Percentiles rank a stretch among this genome's conserved stretches.
Conservation (phyloP, 1,140 invertebrate species). For the Cryptotermes secundus region DNA sequence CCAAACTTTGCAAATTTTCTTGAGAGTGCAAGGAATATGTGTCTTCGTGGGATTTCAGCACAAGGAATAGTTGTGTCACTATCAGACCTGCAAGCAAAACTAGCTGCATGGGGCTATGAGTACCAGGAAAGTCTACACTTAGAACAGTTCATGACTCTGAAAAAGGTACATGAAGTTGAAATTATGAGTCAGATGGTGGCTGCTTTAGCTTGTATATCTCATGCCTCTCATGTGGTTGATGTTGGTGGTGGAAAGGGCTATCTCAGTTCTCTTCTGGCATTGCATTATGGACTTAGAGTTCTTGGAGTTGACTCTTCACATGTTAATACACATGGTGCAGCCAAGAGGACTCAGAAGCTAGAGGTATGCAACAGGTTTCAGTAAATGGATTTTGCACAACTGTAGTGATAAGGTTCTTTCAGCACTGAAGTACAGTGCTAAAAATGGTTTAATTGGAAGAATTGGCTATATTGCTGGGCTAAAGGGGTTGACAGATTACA, state of each 20-base stretch:
- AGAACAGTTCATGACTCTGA: constrained; percentile 69
- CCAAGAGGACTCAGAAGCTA: constrained; percentile 51
- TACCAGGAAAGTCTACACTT: constrained; percentile 25
- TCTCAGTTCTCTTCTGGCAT: constrained; percentile 69
- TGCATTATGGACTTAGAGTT: constrained; percentile 68
- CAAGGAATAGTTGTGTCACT: constrained; percentile 35
- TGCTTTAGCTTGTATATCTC: constrained; percentile 42
- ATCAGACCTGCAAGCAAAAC: constrained; percentile 22
- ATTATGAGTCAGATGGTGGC: constrained; percentile 57
- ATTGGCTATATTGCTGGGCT: too few relatives aligned
- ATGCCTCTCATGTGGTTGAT: constrained; percentile 64
- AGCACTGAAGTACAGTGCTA: too few relatives aligned
- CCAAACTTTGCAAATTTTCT: constrained; percentile 39
- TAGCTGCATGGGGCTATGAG: constrained; percentile 24
- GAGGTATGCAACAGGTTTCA: background rate
- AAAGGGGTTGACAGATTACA: too few relatives aligned
- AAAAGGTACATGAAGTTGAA: constrained; percentile 82
- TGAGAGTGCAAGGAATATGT: constrained; percentile 38
- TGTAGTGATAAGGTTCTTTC: too few relatives aligned
- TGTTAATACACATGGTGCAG: constrained; percentile 63
- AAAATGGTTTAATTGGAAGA: too few relatives aligned
- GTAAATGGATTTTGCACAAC: too few relatives aligned
- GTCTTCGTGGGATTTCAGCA: constrained; percentile 39
- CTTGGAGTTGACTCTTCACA: constrained; percentile 75
- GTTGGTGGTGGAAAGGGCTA: constrained; percentile 87